phyloP scores from a whole-genome alignment of 2,797 vertebrate genomes.

The Threskiornis aethiopicus region DNA sequence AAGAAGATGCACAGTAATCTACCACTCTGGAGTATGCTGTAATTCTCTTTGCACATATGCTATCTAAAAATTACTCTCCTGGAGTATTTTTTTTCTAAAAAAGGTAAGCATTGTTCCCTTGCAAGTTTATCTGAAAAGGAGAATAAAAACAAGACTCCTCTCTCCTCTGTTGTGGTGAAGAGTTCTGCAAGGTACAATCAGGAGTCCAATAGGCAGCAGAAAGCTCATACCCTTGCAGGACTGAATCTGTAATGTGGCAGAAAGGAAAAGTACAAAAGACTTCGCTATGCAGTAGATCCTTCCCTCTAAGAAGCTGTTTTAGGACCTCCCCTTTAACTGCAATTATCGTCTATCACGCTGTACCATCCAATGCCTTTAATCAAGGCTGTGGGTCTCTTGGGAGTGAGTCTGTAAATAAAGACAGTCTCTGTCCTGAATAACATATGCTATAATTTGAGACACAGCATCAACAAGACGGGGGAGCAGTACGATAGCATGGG shows the following conservation, averaged over 20 bases:
- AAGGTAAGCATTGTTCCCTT: background rate
- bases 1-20: background rate
- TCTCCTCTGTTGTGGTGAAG: background rate
- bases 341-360: background rate
- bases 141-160: background rate
- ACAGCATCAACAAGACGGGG: background rate
- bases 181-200: background rate
- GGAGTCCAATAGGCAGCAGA: background rate
- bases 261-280: background rate
- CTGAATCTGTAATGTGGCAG: background rate
- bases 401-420: background rate
- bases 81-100: background rate
- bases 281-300: background rate
- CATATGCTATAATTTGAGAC: background rate
- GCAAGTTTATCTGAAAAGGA: background rate
- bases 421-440: background rate
- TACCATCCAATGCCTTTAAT: background rate
- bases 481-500: background rate
- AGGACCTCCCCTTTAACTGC: background rate
- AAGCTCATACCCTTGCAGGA: background rate
- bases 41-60: background rate
- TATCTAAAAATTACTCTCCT: background rate
- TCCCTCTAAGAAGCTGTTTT: background rate
- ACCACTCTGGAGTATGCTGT: background rate
- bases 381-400: background rate